These are phyloP conservation scores for Onychomys torridus DNA, from an alignment of 2,797 vertebrate species.

Conservation along the genomic window DNA sequence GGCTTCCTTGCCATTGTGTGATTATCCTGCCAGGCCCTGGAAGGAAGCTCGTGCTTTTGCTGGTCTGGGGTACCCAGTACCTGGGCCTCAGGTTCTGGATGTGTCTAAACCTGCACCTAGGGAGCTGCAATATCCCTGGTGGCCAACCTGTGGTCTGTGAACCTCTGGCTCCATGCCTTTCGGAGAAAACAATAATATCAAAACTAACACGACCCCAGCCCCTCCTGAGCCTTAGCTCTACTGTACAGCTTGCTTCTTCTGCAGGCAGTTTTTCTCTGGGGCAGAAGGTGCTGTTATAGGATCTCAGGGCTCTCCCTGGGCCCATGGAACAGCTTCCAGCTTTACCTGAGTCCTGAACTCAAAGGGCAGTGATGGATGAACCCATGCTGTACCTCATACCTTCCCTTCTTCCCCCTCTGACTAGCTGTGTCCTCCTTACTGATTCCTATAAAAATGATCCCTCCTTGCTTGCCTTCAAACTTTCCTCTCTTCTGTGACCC, in stretches of 20 bases:
- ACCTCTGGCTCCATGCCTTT: not conserved
- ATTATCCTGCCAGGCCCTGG: not conserved
- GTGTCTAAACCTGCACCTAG: not conserved
- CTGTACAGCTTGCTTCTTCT: not conserved
- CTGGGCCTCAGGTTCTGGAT: not conserved
- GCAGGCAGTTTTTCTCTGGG: not conserved
- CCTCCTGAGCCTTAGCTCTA: not conserved
- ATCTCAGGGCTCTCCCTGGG: not conserved
- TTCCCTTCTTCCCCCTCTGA: not conserved
- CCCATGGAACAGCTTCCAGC: not conserved
- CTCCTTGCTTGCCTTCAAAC: not conserved
- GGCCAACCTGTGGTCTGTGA: not conserved
- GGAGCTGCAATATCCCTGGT: not conserved
- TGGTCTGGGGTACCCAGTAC: not conserved
- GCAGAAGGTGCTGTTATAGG: not conserved
- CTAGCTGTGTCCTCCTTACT: not conserved
- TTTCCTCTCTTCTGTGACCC: conserved; percentile 46
- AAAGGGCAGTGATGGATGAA: not conserved
- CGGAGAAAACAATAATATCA: not conserved
- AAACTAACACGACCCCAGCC: not conserved
- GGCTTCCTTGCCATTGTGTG: not conserved
- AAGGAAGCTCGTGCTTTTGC: not conserved
- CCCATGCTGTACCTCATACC: not conserved
- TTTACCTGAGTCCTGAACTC: not conserved
- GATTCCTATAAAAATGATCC: not conserved